Percentiles rank a stretch among this genome's conserved stretches.
Conservation (phyloP, 2,888 invertebrate genomes). For the Elaeidobius kamerunicus region DNA sequence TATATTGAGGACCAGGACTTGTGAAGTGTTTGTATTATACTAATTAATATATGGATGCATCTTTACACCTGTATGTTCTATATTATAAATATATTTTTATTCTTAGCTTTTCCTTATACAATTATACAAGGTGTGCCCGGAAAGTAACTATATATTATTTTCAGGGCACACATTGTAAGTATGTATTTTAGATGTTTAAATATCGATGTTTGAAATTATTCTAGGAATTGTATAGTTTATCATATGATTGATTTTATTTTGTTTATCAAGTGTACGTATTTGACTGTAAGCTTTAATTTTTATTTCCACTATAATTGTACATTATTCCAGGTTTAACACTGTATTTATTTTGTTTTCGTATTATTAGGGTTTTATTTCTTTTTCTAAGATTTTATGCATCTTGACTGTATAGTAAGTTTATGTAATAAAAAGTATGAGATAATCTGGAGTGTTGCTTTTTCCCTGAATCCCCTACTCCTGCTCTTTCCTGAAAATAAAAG, state of each 20-base stretch:
- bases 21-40: conserved; percentile 15
- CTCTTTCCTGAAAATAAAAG: too few relatives aligned
- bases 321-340: conserved; percentile 15
- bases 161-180: conserved; percentile 3
- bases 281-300: conserved; percentile 27
- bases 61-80: conserved; percentile 7
- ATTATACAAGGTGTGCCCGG: not conserved
- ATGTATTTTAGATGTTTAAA: conserved; percentile 20
- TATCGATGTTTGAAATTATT: conserved; percentile 24
- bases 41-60: conserved; percentile 12
- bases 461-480: too few relatives aligned
- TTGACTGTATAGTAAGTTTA: conserved; percentile 41
- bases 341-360: conserved; percentile 29
- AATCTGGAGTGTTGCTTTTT: too few relatives aligned
- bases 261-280: conserved; percentile 9
- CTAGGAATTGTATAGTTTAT: conserved; percentile 28
- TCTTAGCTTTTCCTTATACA: conserved; percentile 9
- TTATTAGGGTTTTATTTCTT: conserved; percentile 10
- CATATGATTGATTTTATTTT: conserved; percentile 15
- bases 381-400: conserved; percentile 19
- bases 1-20: not conserved
- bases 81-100: not conserved
- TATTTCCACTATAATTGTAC: too few relatives aligned
- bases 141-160: not conserved
- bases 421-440: conserved; percentile 36